phyloP scores from a whole-genome alignment of 2,113 vertebrate genomes.

The Ageneiosus marmoratus region DNA sequence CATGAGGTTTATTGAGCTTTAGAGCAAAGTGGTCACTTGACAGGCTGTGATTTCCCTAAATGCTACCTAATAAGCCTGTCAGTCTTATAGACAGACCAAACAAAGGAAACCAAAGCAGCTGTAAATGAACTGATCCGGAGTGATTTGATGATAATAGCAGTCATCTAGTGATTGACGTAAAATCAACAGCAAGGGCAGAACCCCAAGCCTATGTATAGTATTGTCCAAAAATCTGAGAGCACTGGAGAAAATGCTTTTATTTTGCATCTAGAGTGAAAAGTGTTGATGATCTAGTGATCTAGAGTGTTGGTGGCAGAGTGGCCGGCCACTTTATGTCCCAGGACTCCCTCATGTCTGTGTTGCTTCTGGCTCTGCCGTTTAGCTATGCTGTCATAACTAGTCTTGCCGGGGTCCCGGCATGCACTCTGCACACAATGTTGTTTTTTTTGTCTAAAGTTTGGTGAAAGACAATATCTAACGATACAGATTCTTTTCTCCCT shows the following conservation, averaged over 20 bases:
- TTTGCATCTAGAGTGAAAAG: background rate
- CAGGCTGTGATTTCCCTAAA: constrained; percentile 35
- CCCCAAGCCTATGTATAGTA: background rate
- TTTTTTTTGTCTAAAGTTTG: too few species aligned
- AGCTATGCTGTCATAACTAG: too few species aligned
- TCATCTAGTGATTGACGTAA: background rate
- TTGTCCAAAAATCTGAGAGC: background rate
- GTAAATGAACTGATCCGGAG: constrained; percentile 8
- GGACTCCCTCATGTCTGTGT: too few species aligned
- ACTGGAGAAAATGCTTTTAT: background rate
- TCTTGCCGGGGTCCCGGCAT: too few species aligned
- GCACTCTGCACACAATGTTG: too few species aligned
- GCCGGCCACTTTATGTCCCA: too few species aligned
- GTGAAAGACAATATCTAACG: too few species aligned
- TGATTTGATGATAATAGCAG: constrained; percentile 2
- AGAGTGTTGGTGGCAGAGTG: too few species aligned
- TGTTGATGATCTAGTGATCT: too few species aligned
- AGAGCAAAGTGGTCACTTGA: constrained; percentile 8
- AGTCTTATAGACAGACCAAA: constrained; percentile 9
- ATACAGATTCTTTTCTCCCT: too few species aligned
- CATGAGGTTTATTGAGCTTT: constrained; percentile 36
- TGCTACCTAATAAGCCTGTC: constrained; percentile 35
- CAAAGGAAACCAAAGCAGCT: constrained; percentile 8
- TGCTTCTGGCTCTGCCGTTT: too few species aligned
- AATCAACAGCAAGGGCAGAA: background rate